Base-by-base conservation (phyloP, 1,140 invertebrate genomes). In the Apis cerana region DNA sequence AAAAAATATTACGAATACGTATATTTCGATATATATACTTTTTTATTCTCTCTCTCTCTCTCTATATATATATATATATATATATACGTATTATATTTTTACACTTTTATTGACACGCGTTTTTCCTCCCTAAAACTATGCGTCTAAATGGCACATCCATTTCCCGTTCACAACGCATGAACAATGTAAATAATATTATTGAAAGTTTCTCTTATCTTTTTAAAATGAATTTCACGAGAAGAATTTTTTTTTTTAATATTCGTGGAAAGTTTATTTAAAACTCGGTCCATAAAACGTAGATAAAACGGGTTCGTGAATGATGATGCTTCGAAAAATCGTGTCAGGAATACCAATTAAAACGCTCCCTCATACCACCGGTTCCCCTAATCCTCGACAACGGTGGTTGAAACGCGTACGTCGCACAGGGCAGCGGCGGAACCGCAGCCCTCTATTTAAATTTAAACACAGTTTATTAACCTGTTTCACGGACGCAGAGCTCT, bases 381-480 rank as follows among this genome's bases (percentile, higher is more conserved):
- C 8, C 19, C 69, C 23, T 43, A 62, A 80, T 74, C 50, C 19
- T 17, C 54, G 9, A 70, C 54, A 0, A 43, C 10, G 68, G 58
- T 17, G 23, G 17, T 33, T 23, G 58, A 62, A 61, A 33, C 33
- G 65, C 76, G 33, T 70, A 59, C 23, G 76, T 78, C 69, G 71
- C 56, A 27, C 56, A n/a, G 23, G 9, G 15, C 69, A 15, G 5
- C 17, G 21, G 9, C 21, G 52, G 17, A 72, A 74, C 69, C 69
- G n/a, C 59, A 56, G 71, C n/a, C 70, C 79, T 75, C 71, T 81
- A 67, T 81, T 81, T 81, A 75, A 75, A 75, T 75, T 81, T 75
- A 81, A 81, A 81, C 62, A 75, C 70, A 81, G 62, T 81, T 81
- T 81, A 81, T 81, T 81, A 81, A 56, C 71, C 61, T 67, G 71